Conservation (phyloP, 2,113 vertebrate genomes). For the Garra rufa region DNA sequence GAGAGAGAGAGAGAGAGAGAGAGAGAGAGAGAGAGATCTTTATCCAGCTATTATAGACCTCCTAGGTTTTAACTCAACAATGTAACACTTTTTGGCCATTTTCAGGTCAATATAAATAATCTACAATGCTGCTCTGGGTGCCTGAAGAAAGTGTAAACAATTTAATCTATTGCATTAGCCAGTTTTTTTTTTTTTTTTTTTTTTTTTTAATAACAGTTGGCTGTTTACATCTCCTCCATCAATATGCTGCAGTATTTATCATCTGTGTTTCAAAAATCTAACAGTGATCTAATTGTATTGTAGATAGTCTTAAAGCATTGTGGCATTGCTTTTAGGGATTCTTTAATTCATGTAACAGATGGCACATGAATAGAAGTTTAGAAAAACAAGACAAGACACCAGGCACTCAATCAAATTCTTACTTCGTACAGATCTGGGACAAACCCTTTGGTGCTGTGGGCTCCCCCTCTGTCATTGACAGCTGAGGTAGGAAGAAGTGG, state of each 20-base stretch:
- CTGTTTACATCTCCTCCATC: slow-evolving; percentile 29
- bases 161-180: not conserved
- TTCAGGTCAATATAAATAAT: not conserved
- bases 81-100: not conserved
- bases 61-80: not conserved
- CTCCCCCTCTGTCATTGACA: slow-evolving; percentile 33
- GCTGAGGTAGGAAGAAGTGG: slow-evolving; percentile 10
- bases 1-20: too few relatives aligned
- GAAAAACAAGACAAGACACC: slow-evolving; percentile 39
- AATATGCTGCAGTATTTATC: slow-evolving; percentile 47
- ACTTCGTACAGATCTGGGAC: slow-evolving; percentile 48
- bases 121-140: not conserved
- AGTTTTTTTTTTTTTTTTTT: too few relatives aligned
- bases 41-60: not conserved
- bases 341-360: slow-evolving; percentile 58
- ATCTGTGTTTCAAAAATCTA: slow-evolving; percentile 44
- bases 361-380: slow-evolving; percentile 51
- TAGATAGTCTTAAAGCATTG: slow-evolving; percentile 36
- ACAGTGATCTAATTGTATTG: slow-evolving; percentile 44
- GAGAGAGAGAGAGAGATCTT: too few relatives aligned
- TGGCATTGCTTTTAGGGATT: slow-evolving; percentile 46
- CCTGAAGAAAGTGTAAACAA: not conserved
- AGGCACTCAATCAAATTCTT: slow-evolving; percentile 50
- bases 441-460: slow-evolving; percentile 45
- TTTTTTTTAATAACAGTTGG: slow-evolving; percentile 39